Percentiles rank a stretch among this genome's conserved stretches.
Evolutionary conservation across 2,888 invertebrate species (phyloP).

Genomic region (Phrixothrix hirtus): DNA sequence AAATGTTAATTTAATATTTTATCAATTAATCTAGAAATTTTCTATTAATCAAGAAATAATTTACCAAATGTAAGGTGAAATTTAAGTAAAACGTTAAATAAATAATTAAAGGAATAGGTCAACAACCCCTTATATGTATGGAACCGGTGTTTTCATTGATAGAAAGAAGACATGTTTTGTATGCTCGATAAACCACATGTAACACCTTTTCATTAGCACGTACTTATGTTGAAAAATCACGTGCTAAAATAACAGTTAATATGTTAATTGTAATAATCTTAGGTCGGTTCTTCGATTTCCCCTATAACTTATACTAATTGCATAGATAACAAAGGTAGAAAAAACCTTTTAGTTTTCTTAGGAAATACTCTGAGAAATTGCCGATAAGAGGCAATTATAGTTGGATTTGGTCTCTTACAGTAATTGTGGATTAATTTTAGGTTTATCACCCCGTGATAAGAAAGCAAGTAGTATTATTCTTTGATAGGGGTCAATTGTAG

Average conservation of each 20-base stretch:
- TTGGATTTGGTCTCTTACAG: constrained; percentile 20
- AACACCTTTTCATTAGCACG: constrained; percentile 6
- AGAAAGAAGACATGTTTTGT: constrained; percentile 10
- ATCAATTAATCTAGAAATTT: too few species aligned
- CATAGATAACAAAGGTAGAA: constrained; percentile 21
- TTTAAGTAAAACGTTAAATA: too few species aligned
- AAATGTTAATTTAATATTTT: too few species aligned
- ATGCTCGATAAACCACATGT: constrained; percentile 3
- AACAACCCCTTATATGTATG: background rate
- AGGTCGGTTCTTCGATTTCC: background rate
- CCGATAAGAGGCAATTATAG: constrained; percentile 30
- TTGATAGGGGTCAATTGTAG: constrained; percentile 29
- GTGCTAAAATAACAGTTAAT: background rate
- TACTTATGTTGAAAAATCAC: constrained; percentile 1
- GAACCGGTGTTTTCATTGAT: constrained; percentile 1
- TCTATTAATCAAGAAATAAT: too few species aligned
- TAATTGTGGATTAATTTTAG: constrained; percentile 31
- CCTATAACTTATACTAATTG: background rate
- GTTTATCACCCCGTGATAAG: constrained; percentile 22
- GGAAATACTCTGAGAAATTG: constrained; percentile 21
- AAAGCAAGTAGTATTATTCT: constrained; percentile 9
- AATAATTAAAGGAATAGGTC: too few species aligned
- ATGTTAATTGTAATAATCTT: too few species aligned
- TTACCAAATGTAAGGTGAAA: too few species aligned
- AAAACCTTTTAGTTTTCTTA: constrained; percentile 17